These are phyloP conservation scores for Meriones psammophilus DNA, from an alignment of 2,797 vertebrate genomes.

Conservation along the genomic window DNA sequence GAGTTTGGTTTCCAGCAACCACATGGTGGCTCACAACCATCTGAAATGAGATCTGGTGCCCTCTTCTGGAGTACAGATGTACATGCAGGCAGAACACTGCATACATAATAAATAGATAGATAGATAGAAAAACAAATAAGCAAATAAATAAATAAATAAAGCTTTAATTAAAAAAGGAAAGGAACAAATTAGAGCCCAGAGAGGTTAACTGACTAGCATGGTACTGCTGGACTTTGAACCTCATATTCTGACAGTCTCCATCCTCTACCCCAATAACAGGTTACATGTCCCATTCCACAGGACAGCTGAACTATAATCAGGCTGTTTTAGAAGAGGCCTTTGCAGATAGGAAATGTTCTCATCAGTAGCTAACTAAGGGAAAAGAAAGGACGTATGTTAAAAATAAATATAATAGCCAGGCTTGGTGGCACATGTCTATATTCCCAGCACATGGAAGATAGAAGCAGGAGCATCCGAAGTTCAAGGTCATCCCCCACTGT, in stretches of 20 bases:
- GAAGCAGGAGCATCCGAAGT: not conserved
- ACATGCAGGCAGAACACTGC: too few relatives aligned
- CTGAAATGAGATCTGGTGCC: too few relatives aligned
- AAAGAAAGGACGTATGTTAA: not conserved
- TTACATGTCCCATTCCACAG: not conserved
- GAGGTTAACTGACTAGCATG: not conserved
- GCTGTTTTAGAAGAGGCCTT: not conserved
- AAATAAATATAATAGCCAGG: not conserved
- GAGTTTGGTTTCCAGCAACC: too few relatives aligned
- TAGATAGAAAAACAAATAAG: too few relatives aligned
- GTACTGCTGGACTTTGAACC: not conserved
- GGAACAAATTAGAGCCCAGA: not conserved
- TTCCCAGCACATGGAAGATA: not conserved
- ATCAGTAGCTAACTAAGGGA: not conserved
- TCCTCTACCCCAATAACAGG: not conserved
- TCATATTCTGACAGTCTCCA: not conserved
- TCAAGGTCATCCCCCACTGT: not conserved
- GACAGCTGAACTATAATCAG: not conserved
- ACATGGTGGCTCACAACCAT: too few relatives aligned
- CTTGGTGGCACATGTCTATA: not conserved
- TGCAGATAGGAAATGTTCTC: not conserved
- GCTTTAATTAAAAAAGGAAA: not conserved
- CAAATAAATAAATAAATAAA: too few relatives aligned
- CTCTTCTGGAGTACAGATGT: too few relatives aligned
- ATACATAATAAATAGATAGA: too few relatives aligned